A percentile compares a stretch with the other conserved stretches of the same genome.
Evolutionary conservation across 2,113 vertebrate genomes (phyloP).

Genomic region (Sinosuthora webbiana): DNA sequence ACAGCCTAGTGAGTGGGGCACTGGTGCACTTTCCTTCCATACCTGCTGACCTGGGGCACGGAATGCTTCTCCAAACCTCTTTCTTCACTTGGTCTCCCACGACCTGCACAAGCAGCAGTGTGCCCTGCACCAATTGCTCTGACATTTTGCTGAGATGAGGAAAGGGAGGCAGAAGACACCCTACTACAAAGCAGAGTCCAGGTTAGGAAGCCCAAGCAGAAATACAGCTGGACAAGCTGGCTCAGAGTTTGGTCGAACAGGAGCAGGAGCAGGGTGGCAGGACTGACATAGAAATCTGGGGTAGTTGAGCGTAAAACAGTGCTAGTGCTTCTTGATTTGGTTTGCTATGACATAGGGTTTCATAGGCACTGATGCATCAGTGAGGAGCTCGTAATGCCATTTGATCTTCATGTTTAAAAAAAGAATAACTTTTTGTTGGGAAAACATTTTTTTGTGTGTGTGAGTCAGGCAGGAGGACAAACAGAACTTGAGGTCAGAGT

Average conservation of each 20-base stretch:
- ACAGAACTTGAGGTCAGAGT: background rate
- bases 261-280: no score
- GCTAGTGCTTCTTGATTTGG: background rate
- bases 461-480: background rate
- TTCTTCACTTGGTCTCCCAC: background rate
- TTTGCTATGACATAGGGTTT: background rate
- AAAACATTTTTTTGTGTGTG: background rate
- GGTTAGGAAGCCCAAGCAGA: background rate
- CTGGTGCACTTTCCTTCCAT: background rate
- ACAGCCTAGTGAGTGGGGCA: background rate
- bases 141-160: background rate
- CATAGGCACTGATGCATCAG: background rate
- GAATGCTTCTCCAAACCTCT: background rate
- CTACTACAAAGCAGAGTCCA: background rate
- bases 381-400: background rate
- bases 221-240: background rate
- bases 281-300: background rate
- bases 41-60: no score
- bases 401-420: background rate
- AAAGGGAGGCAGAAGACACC: background rate
- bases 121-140: background rate
- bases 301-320: background rate
- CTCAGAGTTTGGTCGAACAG: fast-evolving
- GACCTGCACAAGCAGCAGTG: background rate
- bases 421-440: background rate